Conservation (phyloP, 2,888 invertebrate genomes). For the Liodrosophila aerea region DNA sequence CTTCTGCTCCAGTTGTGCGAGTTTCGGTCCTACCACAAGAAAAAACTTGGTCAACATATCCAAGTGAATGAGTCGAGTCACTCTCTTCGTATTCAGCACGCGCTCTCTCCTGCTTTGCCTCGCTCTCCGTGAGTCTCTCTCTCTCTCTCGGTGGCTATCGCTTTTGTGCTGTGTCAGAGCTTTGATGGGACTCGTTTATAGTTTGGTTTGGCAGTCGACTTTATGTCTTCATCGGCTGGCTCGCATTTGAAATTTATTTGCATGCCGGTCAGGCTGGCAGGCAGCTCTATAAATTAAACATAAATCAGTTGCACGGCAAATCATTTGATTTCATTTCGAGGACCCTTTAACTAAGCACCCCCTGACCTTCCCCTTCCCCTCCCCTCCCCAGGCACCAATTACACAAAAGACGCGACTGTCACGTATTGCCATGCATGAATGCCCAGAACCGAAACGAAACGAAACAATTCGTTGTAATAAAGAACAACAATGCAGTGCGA, state of each 20-base stretch:
- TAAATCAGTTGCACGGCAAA: conserved; percentile 73
- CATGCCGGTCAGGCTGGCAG: conserved; percentile 68
- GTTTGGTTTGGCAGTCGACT: conserved; percentile 54
- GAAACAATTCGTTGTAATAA: conserved; percentile 47
- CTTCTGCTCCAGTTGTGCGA: conserved; percentile 38
- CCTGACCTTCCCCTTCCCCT: background rate
- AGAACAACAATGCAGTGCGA: conserved; percentile 49
- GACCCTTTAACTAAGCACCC: conserved; percentile 28
- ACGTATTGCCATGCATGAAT: conserved; percentile 58
- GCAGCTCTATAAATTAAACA: conserved; percentile 73
- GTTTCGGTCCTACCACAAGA: conserved; percentile 57
- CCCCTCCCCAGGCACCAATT: conserved; percentile 25
- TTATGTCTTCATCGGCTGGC: conserved; percentile 68
- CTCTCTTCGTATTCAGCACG: conserved; percentile 4
- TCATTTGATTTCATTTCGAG: conserved; percentile 70
- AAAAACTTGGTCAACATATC: conserved; percentile 56
- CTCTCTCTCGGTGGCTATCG: conserved; percentile 6
- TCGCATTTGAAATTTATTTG: conserved; percentile 65
- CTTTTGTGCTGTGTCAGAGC: conserved; percentile 26
- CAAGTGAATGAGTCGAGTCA: background rate
- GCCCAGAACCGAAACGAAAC: conserved; percentile 36
- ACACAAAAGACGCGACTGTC: conserved; percentile 52
- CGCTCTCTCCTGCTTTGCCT: background rate
- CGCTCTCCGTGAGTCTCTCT: background rate
- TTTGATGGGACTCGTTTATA: conserved; percentile 44